Evolutionary conservation across 2,888 invertebrate genomes (phyloP).

Genomic region (Kuschelorhynchus macadamiae): DNA sequence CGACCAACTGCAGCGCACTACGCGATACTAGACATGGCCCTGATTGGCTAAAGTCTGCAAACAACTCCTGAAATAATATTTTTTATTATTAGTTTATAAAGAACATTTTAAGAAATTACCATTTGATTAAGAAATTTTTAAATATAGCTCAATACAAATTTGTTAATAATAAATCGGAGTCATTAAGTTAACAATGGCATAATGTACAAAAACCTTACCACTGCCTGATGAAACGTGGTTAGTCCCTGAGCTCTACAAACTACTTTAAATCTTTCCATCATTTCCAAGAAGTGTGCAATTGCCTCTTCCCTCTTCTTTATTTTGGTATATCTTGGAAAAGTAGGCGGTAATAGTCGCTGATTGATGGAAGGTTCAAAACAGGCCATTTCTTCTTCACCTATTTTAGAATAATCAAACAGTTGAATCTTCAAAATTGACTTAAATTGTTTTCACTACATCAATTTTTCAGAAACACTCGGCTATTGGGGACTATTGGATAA

Average conservation of each 20-base stretch:
- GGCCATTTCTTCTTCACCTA: constrained; percentile 83
- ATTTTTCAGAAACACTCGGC: no score
- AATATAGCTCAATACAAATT: no score
- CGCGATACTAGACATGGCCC: constrained; percentile 93
- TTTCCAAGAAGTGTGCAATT: constrained; percentile 83
- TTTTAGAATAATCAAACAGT: neutral
- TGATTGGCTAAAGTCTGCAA: constrained; percentile 91
- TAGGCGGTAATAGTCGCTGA: constrained; percentile 95
- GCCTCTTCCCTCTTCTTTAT: constrained; percentile 88
- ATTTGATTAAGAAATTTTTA: no score
- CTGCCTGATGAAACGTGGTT: constrained; percentile 83
- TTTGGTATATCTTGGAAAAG: constrained; percentile 96
- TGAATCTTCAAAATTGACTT: no score
- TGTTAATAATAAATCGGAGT: no score
- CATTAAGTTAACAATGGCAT: no score
- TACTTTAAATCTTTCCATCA: constrained; percentile 84
- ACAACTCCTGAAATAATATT: constrained; percentile 82
- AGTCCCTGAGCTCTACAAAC: constrained; percentile 87
- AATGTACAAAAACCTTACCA: constrained; percentile 76
- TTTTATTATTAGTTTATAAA: no score
- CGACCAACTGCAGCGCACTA: constrained; percentile 88
- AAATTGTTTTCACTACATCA: no score
- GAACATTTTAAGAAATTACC: no score
- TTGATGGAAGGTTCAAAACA: constrained; percentile 98
- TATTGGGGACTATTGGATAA: no score